Conservation (phyloP, 2,797 vertebrate genomes). For the Podarcis lilfordi region DNA sequence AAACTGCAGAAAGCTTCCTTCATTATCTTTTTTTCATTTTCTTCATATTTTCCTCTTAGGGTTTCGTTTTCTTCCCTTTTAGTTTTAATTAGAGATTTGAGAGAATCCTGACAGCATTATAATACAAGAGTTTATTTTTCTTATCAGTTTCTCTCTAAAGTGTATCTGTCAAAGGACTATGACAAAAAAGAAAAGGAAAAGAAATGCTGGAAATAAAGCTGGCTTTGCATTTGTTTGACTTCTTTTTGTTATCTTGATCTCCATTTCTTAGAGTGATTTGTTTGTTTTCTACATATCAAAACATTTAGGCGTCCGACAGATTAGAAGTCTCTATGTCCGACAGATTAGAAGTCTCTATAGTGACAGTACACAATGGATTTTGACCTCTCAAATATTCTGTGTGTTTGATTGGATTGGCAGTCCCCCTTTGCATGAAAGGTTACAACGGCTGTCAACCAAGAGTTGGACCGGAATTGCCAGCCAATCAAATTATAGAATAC, state of each 20-base stretch:
- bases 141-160: neutral
- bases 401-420: slow-evolving; percentile 59
- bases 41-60: neutral
- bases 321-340: slow-evolving; percentile 19
- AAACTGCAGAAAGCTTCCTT: neutral
- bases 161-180: neutral
- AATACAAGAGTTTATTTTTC: neutral
- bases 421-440: slow-evolving; percentile 66
- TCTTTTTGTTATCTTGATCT: slow-evolving; percentile 20
- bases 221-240: neutral
- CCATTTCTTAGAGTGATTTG: neutral
- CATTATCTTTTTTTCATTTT: neutral
- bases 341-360: slow-evolving; percentile 26
- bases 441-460: slow-evolving; percentile 64
- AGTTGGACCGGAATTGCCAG: slow-evolving; percentile 66
- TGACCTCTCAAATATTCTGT: slow-evolving; percentile 52
- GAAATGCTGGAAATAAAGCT: neutral
- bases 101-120: neutral
- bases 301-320: slow-evolving; percentile 7
- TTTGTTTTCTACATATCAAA: slow-evolving; percentile 11
- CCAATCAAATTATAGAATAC: slow-evolving; percentile 72
- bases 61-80: neutral
- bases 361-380: slow-evolving; percentile 16
- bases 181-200: neutral
- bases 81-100: too few relatives aligned